These are phyloP conservation scores for Drosophila nigromelanica DNA, from an alignment of 1,140 invertebrate genomes.

Conservation along the genomic window DNA sequence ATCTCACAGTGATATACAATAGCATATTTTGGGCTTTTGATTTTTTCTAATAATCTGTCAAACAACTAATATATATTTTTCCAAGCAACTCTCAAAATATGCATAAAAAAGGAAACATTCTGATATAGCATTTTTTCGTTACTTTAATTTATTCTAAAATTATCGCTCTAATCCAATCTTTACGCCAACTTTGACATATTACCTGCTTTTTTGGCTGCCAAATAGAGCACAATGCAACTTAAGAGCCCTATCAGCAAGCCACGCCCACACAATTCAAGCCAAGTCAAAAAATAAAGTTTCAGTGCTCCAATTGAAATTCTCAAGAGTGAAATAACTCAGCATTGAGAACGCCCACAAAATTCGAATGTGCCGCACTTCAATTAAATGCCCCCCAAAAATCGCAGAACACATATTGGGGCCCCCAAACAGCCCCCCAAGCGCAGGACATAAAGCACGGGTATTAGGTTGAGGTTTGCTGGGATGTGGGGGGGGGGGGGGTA, in stretches of 20 bases:
- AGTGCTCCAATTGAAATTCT: constrained; percentile 48
- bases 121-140: not conserved
- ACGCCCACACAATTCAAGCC: constrained; percentile 48
- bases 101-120: too few species aligned
- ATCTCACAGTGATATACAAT: too few species aligned
- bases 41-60: too few species aligned
- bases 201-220: constrained; percentile 26
- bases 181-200: constrained; percentile 34
- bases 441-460: not conserved
- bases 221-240: constrained; percentile 33
- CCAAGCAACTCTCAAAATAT: too few species aligned
- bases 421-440: not conserved
- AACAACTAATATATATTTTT: too few species aligned
- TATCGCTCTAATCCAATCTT: constrained; percentile 16
- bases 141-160: not conserved
- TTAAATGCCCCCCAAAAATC: constrained; percentile 65
- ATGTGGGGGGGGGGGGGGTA: not conserved
- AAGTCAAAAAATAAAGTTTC: constrained; percentile 9
- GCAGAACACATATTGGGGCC: constrained; percentile 55
- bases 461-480: not conserved
- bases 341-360: constrained; percentile 54
- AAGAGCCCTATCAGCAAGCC: constrained; percentile 33
- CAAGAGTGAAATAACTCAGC: constrained; percentile 66
- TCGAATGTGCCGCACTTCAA: constrained; percentile 55
- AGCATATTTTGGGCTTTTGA: too few species aligned